Base-by-base conservation (phyloP, 2,888 invertebrate genomes). In the Choristoneura rosaceana region DNA sequence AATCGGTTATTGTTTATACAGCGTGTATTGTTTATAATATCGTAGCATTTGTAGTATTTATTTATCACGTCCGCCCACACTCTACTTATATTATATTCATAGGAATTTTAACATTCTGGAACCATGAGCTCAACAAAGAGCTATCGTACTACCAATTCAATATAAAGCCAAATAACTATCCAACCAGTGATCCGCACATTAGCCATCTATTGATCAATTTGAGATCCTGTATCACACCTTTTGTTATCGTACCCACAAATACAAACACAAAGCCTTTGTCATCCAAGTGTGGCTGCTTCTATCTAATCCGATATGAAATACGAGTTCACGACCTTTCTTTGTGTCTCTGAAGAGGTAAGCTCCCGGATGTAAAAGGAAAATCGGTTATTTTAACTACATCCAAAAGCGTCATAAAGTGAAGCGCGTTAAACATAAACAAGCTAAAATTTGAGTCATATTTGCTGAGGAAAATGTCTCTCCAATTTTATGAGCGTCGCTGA, bases 251-350 rank as follows among this genome's bases (percentile, higher is more conserved):
- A 52, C 9, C 38, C 55, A 43, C 38, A 38, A 38, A 38, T 38
- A 69, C 63, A 47, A 43, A 38, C 50, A 66, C 61, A 66, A 66
- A 61, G 61, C 43, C 50, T 65, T 52, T 70, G 70, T 65, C 7
- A 65, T 43, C 66, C 17, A 47, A 71, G 66, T 55, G 61, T 60
- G 60, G 43, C 15, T 70, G 43, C 33, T 65, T 70, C 65, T 58
- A 65, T 60, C 25, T 71, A 43, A 66, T 66, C 52, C 43, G 34
- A 61, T 71, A 66, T 52, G 43, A 66, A 71, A 66, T 52, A 71
- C 15, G 66, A 66, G 43, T 61, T 66, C 34, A 25, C 10, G 66
- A 61, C 50, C 64, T 70, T 70, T 66, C 52, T 71, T 33, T 25
- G 71, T 14, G 47, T 41, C 41, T 5, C 61, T 33, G 17, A 55